Evolutionary conservation across 2,113 vertebrate species (phyloP), one percentile per base, ranked within the genome.

Genomic region (Sinocyclocheilus anshuiensis): DNA sequence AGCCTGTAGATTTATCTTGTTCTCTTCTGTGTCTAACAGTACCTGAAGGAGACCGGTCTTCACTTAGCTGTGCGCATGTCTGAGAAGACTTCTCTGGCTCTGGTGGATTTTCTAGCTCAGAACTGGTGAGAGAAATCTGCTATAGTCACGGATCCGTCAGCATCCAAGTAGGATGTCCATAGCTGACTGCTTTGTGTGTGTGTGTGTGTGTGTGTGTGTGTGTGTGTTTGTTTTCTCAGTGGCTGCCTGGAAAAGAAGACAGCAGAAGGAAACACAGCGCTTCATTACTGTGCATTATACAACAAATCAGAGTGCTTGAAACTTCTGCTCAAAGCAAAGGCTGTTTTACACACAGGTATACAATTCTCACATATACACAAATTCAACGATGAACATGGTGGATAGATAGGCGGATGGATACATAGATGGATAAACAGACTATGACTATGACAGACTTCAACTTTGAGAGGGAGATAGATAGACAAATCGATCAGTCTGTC

Each of bases 51-150:
- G 91, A 96, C 95, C 0, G 93, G 96, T 0, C 94, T 99, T 71
- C 98, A 99, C 89, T 2, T 97, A 89, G 97, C 97, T 0, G 92
- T 99, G 80, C 95, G 95, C 86, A 91, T 95, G 0, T 96, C 97
- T 2, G 95, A 95, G 83, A 95, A 93, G 55, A 94, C 94, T 1
- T 98, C 97, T 78, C 95, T 99, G 90, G 96, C 96, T 0, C 90
- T 99, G 77, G 97, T 99, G 90, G 98, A 99, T 89, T 99, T 99
- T 91, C 96, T 99, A 83, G 96, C 97, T 84, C 98, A 99, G 89
- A 99, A 99, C 29, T 96, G 97, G 98, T 99, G 87, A 92, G 93
- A 82, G 57, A 77, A 20, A 8, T n/a, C 5, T 8, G 22, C 36
- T 26, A 13, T 26, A 42, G 18, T 77, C 57, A 11, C 24, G 10